Conservation (phyloP, 2,797 vertebrate species). For the Nyctalus aviator region DNA sequence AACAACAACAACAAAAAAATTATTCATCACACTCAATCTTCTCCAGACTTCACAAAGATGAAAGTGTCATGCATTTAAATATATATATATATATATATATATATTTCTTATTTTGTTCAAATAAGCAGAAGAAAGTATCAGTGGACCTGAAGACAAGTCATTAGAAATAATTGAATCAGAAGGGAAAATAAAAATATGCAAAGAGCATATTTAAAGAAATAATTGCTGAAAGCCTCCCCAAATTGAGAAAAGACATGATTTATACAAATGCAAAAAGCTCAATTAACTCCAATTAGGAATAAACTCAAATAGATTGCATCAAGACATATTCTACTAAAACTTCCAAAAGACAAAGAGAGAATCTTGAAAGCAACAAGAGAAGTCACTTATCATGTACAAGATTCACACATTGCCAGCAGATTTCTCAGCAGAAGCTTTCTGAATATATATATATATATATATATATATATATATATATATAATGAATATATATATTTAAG, state of each 20-base stretch:
- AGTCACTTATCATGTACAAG: not conserved
- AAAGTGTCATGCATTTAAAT: not conserved
- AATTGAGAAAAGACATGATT: not conserved
- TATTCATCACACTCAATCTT: not conserved
- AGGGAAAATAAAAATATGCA: not conserved
- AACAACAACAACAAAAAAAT: not conserved
- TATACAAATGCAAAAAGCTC: not conserved
- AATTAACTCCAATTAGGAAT: not conserved
- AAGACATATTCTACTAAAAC: not conserved
- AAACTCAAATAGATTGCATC: not conserved
- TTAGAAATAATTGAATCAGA: not conserved
- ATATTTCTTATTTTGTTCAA: not conserved
- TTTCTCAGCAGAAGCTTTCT: not conserved
- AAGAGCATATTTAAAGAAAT: not conserved
- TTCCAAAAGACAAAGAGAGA: not conserved
- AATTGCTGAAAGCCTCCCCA: not conserved
- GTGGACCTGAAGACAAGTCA: not conserved
- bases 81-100: too few species aligned
- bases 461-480: not conserved
- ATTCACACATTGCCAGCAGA: not conserved
- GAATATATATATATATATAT: not conserved
- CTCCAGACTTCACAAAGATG: not conserved
- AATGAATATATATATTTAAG: not conserved
- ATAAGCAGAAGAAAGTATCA: not conserved
- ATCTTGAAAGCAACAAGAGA: not conserved